phyloP scores from a whole-genome alignment of 2,797 vertebrate genomes.

The Brachyalestes nurse region DNA sequence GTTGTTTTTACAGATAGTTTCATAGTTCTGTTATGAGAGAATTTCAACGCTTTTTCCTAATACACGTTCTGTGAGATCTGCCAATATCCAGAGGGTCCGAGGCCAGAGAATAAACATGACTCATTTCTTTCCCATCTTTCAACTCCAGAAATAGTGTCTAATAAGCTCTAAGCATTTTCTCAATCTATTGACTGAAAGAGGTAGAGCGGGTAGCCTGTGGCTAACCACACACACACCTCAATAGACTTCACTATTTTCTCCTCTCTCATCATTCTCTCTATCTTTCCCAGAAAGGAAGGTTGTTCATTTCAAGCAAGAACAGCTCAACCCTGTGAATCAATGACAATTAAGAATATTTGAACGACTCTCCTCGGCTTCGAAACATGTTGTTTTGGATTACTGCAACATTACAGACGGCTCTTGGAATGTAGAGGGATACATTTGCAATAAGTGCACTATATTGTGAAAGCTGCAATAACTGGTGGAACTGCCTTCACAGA shows the following conservation, averaged over 20 bases:
- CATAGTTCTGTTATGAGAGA: constrained; percentile 10
- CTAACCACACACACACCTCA: constrained; percentile 50
- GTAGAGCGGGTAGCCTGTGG: constrained; percentile 40
- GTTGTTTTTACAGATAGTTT: background rate
- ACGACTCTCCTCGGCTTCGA: constrained; percentile 37
- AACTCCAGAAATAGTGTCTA: constrained; percentile 38
- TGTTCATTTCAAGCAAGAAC: constrained; percentile 52
- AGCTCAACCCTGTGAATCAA: constrained; percentile 56
- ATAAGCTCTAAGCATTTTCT: constrained; percentile 55
- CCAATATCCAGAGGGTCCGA: constrained; percentile 3
- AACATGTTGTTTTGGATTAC: constrained; percentile 22
- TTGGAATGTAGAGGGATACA: constrained; percentile 59
- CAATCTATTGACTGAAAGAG: constrained; percentile 54
- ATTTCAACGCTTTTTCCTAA: constrained; percentile 8
- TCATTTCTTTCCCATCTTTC: constrained; percentile 37
- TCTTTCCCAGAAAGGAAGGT: constrained; percentile 53
- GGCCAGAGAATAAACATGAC: constrained; percentile 43
- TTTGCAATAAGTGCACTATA: constrained; percentile 60
- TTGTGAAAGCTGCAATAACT: constrained; percentile 54
- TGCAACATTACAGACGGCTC: background rate
- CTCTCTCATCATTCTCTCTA: constrained; percentile 5
- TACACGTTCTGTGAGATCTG: background rate
- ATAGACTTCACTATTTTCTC: constrained; percentile 30
- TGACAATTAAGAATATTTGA: constrained; percentile 60
- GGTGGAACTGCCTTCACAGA: constrained; percentile 63